phyloP scores from a whole-genome alignment of 2,113 vertebrate genomes.

The Zeus faber region DNA sequence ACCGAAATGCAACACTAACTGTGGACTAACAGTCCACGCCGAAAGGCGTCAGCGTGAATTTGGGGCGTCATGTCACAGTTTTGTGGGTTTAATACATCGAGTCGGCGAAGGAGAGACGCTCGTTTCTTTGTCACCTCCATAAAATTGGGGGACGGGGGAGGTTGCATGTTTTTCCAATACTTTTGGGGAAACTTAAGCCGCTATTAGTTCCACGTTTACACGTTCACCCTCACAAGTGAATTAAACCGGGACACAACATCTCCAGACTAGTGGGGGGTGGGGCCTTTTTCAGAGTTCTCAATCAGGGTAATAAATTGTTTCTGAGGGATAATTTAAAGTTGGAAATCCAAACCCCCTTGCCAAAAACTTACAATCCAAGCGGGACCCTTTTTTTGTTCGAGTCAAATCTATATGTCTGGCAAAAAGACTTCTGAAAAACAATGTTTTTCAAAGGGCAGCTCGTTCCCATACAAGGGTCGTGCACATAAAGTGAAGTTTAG shows the following conservation, averaged over 20 bases:
- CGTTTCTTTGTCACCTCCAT: constrained; percentile 52
- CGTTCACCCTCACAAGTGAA: constrained; percentile 53
- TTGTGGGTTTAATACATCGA: constrained; percentile 44
- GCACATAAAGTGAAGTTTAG: constrained; percentile 48
- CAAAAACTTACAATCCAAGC: constrained; percentile 72
- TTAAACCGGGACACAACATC: constrained; percentile 61
- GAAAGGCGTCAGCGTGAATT: constrained; percentile 25
- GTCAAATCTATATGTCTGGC: constrained; percentile 62
- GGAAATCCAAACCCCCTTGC: constrained; percentile 71
- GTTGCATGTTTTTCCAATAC: constrained; percentile 65
- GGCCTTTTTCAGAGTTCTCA: constrained; percentile 61
- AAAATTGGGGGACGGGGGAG: constrained; percentile 40
- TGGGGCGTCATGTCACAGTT: constrained; percentile 24
- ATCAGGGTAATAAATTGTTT: constrained; percentile 71
- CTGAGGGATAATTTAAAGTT: constrained; percentile 76
- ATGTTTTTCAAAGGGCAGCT: constrained; percentile 48
- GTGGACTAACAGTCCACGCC: too few relatives aligned
- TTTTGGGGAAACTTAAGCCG: constrained; percentile 48
- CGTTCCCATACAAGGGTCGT: constrained; percentile 36
- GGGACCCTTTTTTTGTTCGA: constrained; percentile 73
- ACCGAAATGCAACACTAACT: too few relatives aligned
- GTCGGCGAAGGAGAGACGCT: constrained; percentile 44
- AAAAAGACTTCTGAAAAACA: constrained; percentile 56
- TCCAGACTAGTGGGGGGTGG: constrained; percentile 56
- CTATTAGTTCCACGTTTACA: constrained; percentile 60